Base-by-base conservation (phyloP, 2,797 vertebrate species). In the Chelonia mydas region DNA sequence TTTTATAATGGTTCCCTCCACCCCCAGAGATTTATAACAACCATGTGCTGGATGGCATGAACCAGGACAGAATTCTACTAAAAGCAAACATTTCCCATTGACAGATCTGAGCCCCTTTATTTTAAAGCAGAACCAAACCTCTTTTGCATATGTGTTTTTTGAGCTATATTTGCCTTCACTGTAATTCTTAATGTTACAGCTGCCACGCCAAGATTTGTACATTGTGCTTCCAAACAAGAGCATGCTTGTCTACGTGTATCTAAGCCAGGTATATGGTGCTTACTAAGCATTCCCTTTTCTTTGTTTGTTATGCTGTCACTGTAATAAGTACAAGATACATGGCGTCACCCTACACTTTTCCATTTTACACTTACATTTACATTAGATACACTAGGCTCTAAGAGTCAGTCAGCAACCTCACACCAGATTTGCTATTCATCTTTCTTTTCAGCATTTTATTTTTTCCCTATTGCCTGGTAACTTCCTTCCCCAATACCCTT, bases 21-120 rank as follows among this genome's bases (percentile, higher is more conserved):
- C 95, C 92, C 95, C 89, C 95, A 79, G 57, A 37, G 41, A 76
- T 78, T 96, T 95, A 94, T 89, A 87, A 84, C 31, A 94, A 84
- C 54, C n/a, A 72, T 87, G 89, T 86, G n/a, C 87, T 80, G 59
- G 31, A 80, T 55, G 79, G 59, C 41, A 90, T 47, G 21, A 92
- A 15, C 13, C 72, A 84, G 25, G 45, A 77, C 87, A 89, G 28
- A 81, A 85, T 89, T 96, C 72, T 87, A 65, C 84, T 54, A 37
- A 84, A 94, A 11, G 3, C 57, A 90, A 94, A 74, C 87, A 72
- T 94, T 96, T 96, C 57, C 3, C 81, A 82, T 96, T 92, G 92
- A 68, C 89, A 93, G 96, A 91, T 59, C 45, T 90, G 84, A 94
- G 83, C 41, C 21, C 7, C n/a, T 79, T 65, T 0, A 7, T 89